Evolutionary conservation across 2,113 vertebrate genomes (phyloP).

Genomic region (Merops nubicus): DNA sequence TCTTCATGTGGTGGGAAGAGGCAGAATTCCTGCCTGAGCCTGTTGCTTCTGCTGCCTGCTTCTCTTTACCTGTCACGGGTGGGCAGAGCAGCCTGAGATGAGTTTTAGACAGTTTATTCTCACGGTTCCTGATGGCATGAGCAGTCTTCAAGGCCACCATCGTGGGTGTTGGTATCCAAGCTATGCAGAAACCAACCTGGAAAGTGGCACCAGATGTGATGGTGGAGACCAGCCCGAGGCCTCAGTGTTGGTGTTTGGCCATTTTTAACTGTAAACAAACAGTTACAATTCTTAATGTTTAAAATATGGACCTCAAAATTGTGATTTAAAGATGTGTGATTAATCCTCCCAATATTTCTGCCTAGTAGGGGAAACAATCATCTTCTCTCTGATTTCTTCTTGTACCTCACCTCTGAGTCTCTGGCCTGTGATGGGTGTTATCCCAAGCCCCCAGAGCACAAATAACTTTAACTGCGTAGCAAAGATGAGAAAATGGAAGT

Average conservation of each 20-base stretch:
- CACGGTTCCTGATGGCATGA: accelerated
- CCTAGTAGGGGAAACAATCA: too few species aligned
- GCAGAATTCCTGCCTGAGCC: background rate
- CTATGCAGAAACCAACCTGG: background rate
- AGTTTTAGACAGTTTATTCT: background rate
- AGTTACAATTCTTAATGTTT: background rate
- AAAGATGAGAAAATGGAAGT: background rate
- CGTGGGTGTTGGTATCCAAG: accelerated
- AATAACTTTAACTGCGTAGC: background rate
- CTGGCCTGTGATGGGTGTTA: background rate
- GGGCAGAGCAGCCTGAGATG: background rate
- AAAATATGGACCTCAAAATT: background rate
- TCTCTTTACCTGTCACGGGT: background rate
- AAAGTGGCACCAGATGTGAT: background rate
- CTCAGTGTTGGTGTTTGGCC: background rate
- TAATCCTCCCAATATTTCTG: background rate
- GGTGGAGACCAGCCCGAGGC: background rate
- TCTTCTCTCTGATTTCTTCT: background rate
- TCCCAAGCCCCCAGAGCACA: background rate
- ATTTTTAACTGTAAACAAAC: background rate
- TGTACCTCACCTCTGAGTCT: background rate
- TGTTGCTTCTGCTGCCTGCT: background rate
- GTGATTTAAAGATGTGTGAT: accelerated
- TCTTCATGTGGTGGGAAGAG: background rate
- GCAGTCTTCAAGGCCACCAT: accelerated